Conservation (phyloP, 2,888 invertebrate species). For the Eilema griseolum region DNA sequence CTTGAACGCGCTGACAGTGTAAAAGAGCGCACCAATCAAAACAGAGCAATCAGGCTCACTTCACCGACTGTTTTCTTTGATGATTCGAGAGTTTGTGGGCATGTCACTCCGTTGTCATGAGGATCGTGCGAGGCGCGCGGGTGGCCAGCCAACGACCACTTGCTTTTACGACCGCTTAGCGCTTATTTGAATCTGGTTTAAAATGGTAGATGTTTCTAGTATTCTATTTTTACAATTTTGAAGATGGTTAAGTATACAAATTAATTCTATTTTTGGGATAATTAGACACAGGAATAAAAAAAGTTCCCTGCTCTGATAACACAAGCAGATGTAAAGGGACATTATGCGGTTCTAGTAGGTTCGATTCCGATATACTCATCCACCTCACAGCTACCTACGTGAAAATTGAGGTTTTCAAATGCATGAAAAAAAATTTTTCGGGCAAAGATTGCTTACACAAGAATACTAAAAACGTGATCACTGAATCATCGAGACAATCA, state of each 20-base stretch:
- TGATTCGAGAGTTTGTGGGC: constrained; percentile 71
- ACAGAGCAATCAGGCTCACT: constrained; percentile 74
- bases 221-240: constrained; percentile 4
- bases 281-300: too few species aligned
- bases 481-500: constrained; percentile 7
- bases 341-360: too few species aligned
- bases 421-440: too few species aligned
- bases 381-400: too few species aligned
- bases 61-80: constrained; percentile 78
- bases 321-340: too few species aligned
- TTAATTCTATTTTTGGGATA: too few species aligned
- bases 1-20: constrained; percentile 63
- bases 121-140: constrained; percentile 55
- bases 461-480: background rate
- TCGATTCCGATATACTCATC: too few species aligned
- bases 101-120: constrained; percentile 63
- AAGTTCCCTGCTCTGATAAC: too few species aligned
- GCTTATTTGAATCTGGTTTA: constrained; percentile 17
- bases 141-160: constrained; percentile 63
- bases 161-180: constrained; percentile 42
- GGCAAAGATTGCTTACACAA: background rate
- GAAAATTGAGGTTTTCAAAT: too few species aligned
- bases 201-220: constrained; percentile 16
- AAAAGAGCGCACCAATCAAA: constrained; percentile 63
- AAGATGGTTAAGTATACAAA: background rate